Evolutionary conservation across 2,113 vertebrate species (phyloP).

Genomic region (Misgurnus mizolepis): DNA sequence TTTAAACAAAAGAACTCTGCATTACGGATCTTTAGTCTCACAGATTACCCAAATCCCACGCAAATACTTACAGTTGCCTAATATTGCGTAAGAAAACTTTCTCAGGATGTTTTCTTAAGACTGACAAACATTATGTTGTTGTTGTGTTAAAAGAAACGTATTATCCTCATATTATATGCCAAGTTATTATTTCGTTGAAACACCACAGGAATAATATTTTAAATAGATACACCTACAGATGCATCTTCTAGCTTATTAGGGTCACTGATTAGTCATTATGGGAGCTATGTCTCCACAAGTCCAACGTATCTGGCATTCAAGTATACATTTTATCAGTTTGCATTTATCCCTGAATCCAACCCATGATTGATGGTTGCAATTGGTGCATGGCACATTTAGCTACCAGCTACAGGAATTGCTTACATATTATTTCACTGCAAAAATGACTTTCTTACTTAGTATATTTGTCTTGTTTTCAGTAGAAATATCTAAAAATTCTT

Average conservation of each 20-base stretch:
- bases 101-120: slow-evolving; percentile 18
- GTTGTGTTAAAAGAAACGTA: background rate
- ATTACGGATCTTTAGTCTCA: background rate
- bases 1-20: slow-evolving; percentile 13
- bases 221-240: slow-evolving; percentile 3
- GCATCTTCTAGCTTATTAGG: background rate
- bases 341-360: too few relatives aligned
- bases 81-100: background rate
- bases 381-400: too few relatives aligned
- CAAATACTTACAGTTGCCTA: background rate
- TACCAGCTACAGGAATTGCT: too few relatives aligned
- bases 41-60: background rate
- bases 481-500: too few relatives aligned
- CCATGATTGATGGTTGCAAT: too few relatives aligned
- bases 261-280: background rate
- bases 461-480: too few relatives aligned
- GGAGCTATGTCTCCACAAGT: slow-evolving; percentile 33
- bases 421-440: too few relatives aligned
- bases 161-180: background rate
- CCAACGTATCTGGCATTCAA: background rate
- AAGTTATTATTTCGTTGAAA: slow-evolving; percentile 5
- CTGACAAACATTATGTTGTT: slow-evolving; percentile 12
- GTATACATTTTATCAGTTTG: too few relatives aligned
- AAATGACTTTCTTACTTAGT: too few relatives aligned
- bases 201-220: background rate